These are phyloP conservation scores for Brachylomia viminalis DNA, from an alignment of 2,888 invertebrate species.

Conservation along the genomic window DNA sequence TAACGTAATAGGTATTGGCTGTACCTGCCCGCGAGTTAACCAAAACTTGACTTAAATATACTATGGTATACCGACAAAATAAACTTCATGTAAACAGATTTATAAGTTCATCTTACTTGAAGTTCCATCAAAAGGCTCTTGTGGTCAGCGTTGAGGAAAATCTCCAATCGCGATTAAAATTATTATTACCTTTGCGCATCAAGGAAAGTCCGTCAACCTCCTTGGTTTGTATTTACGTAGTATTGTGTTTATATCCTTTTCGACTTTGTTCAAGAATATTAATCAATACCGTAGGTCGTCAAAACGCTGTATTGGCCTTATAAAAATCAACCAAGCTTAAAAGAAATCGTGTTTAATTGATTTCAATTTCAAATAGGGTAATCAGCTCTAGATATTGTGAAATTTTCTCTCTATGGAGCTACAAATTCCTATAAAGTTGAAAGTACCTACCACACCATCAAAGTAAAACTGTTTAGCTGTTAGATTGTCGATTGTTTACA, in stretches of 20 bases:
- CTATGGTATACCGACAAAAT: not conserved
- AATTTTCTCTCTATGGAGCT: too few species aligned
- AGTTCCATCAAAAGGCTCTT: conserved; percentile 38
- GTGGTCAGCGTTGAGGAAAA: conserved; percentile 59
- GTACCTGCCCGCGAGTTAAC: not conserved
- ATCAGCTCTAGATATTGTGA: not conserved
- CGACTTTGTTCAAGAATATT: not conserved
- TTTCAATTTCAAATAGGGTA: conserved; percentile 3
- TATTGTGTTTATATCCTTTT: conserved; percentile 14
- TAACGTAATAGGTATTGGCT: not conserved
- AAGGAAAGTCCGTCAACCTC: conserved; percentile 60
- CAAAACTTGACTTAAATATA: not conserved
- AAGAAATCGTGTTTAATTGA: conserved; percentile 10
- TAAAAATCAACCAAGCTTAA: not conserved
- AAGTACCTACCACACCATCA: not conserved
- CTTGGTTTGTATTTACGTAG: conserved; percentile 22
- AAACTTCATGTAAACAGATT: not conserved
- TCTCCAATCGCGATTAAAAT: conserved; percentile 23
- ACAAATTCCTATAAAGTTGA: not conserved
- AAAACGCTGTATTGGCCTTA: not conserved
- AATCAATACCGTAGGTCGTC: not conserved
- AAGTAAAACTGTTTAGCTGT: not conserved
- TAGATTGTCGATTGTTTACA: not conserved
- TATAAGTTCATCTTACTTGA: conserved; percentile 5
- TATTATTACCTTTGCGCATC: conserved; percentile 54